A percentile compares a stretch with the other conserved stretches of the same genome.
phyloP scores from a whole-genome alignment of 1,140 invertebrate species.

The Phymastichus coffea region DNA sequence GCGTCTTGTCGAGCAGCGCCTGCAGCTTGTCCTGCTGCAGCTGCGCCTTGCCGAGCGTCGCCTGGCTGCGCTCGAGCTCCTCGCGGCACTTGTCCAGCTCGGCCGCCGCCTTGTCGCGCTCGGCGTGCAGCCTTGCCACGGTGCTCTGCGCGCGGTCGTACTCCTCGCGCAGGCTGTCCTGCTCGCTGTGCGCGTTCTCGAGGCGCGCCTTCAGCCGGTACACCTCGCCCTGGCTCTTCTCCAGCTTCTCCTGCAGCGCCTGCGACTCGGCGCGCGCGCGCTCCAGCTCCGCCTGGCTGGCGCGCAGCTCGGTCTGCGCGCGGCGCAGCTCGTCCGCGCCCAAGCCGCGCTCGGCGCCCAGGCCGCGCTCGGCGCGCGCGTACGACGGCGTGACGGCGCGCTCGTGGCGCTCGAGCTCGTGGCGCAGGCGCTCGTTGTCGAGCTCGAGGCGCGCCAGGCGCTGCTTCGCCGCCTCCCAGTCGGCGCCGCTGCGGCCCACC shows the following conservation, averaged over 20 bases:
- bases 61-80: constrained; percentile 86
- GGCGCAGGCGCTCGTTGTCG: constrained; percentile 84
- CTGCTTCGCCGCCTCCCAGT: constrained; percentile 88
- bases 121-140: constrained; percentile 78
- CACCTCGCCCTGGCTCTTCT: constrained; percentile 90
- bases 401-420: constrained; percentile 83
- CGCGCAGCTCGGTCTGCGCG: constrained; percentile 81
- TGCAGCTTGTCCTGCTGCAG: constrained; percentile 88
- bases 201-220: constrained; percentile 89
- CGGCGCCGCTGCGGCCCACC: constrained; percentile 81
- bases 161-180: constrained; percentile 88
- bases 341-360: constrained; percentile 78
- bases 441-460: constrained; percentile 80
- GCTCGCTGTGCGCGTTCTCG: constrained; percentile 92
- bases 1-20: constrained; percentile 81
- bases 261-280: constrained; percentile 78
- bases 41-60: constrained; percentile 85
- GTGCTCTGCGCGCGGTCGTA: constrained; percentile 76
- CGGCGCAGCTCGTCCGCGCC: constrained; percentile 82
- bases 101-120: constrained; percentile 80
- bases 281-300: constrained; percentile 84
- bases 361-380: constrained; percentile 82
- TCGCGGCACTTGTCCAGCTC: constrained; percentile 89
- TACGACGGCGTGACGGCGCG: constrained; percentile 69
- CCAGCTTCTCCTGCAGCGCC: constrained; percentile 81